Conservation (phyloP, 2,113 vertebrate species). For the Hylia prasina region DNA sequence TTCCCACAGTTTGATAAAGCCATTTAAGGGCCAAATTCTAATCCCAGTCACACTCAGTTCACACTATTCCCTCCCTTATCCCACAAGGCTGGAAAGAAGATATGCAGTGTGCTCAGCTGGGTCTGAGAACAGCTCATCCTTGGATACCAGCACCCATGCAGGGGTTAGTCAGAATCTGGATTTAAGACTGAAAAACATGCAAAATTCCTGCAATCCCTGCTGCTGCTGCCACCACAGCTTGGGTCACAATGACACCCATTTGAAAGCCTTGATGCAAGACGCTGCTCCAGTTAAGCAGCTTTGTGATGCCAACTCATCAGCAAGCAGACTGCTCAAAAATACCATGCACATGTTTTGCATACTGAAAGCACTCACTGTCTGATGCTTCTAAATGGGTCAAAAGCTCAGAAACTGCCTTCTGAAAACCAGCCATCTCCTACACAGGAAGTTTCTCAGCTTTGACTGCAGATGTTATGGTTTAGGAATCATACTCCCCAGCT, state of each 20-base stretch:
- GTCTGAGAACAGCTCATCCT: not conserved
- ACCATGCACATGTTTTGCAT: fast-evolving
- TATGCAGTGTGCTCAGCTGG: not conserved
- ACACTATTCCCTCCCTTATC: not conserved
- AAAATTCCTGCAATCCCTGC: not conserved
- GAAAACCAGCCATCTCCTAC: not conserved
- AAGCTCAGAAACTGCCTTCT: not conserved
- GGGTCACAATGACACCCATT: fast-evolving
- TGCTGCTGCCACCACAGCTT: not conserved
- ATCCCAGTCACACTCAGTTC: not conserved
- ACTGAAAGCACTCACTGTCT: not conserved
- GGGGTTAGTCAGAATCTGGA: not conserved
- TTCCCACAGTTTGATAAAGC: not conserved
- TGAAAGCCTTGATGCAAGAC: not conserved
- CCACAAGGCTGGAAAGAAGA: not conserved
- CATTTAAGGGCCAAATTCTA: not conserved
- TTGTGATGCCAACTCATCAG: not conserved
- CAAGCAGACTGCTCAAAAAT: not conserved
- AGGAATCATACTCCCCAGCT: not conserved
- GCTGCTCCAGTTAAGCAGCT: not conserved
- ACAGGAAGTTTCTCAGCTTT: not conserved
- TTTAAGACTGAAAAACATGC: not conserved
- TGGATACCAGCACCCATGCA: not conserved
- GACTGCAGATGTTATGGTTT: not conserved
- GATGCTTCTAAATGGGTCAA: not conserved